Conservation (phyloP, 2,113 vertebrate genomes). For the Hydrochoerus hydrochaeris region DNA sequence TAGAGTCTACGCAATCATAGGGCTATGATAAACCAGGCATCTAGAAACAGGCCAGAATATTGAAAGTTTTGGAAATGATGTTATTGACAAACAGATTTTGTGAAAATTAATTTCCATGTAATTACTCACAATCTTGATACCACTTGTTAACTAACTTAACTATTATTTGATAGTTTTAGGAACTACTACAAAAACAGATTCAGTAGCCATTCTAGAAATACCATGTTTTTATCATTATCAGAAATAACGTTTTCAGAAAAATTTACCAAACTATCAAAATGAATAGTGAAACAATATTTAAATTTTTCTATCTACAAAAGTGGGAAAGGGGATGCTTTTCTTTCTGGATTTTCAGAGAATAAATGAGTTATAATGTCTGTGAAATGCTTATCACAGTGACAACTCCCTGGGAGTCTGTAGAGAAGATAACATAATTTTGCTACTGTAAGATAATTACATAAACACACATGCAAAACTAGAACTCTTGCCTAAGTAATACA, state of each 20-base stretch:
- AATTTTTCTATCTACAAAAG: not conserved
- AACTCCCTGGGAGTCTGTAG: not conserved
- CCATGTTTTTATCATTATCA: not conserved
- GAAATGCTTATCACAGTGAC: not conserved
- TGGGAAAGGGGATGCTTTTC: not conserved
- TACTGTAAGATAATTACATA: not conserved
- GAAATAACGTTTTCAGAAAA: constrained; percentile 31
- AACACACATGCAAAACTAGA: not conserved
- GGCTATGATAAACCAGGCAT: not conserved
- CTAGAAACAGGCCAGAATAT: not conserved
- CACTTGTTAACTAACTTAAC: not conserved
- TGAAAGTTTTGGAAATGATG: not conserved
- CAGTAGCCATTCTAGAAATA: not conserved
- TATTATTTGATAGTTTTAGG: not conserved
- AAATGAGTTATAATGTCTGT: not conserved
- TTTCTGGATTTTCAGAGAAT: not conserved
- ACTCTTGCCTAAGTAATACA: not conserved
- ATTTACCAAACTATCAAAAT: not conserved
- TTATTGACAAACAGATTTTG: not conserved
- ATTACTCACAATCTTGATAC: not conserved
- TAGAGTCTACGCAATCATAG: not conserved
- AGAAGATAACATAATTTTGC: not conserved
- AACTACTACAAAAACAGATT: not conserved
- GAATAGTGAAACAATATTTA: not conserved
- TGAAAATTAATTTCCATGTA: not conserved